Base-by-base conservation (phyloP, 2,797 vertebrate species). In the Coluber constrictor region DNA sequence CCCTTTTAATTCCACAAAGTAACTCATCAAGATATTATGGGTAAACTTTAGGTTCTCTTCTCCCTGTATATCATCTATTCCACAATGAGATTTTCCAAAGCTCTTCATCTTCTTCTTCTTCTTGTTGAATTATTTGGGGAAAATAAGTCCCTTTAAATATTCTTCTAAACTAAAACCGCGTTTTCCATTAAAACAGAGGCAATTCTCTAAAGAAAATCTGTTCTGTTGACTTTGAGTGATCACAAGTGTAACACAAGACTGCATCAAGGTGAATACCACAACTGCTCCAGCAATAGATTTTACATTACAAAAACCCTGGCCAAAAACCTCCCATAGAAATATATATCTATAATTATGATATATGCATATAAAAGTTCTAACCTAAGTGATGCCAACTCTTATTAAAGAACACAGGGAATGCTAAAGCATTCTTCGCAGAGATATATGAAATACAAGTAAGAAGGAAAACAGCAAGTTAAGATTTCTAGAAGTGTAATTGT, bases 151-250 rank as follows among this genome's bases (percentile, higher is more conserved):
- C 95, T 97, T 97, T 96, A 96, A 86, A 86, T 94, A 95, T 90
- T 95, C 92, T 94, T 96, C 92, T 83, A 94, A 32, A 16, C 32
- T 94, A 95, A 95, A 97, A 93, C 92, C 94, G 97, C 95, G 94
- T 63, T 96, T 97, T 95, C 96, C 95, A 97, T 96, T 95, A 93
- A 96, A 97, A 96, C 92, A 97, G 94, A 97, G 94, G 94, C 94
- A 94, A 93, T 95, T 90, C 60, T 15, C 94, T 92, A 94, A 92
- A 96, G 96, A 93, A 95, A 90, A 97, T 95, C 92, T 96, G 91
- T 96, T 97, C 95, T 89, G 95, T 43, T 1, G 29, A 90, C 92
- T 95, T 94, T 91, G 95, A 95, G 95, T 96, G 96, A 94, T 55
- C 25, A 13, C 92, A 95, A 96, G 96, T 93, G 94, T 70, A 90